Conservation (phyloP, 2,797 vertebrate species). For the Labroides dimidiatus region DNA sequence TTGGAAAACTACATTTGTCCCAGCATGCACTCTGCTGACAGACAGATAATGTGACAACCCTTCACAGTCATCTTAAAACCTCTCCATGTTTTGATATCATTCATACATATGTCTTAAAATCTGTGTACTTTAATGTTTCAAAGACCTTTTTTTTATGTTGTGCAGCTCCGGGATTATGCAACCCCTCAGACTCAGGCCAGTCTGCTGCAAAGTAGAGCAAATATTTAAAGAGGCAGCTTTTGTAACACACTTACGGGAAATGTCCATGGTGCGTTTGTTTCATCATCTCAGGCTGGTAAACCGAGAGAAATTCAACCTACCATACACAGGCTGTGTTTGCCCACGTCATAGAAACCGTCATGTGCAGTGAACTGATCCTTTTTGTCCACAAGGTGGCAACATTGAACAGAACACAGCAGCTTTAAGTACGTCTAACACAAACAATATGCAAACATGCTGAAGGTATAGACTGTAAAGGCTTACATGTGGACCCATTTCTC, state of each 20-base stretch:
- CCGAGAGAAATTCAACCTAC: background rate
- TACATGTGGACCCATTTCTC: background rate
- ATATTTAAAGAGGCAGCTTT: slow-evolving; percentile 64
- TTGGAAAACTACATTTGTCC: no score
- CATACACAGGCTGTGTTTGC: no score
- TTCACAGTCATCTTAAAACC: no score
- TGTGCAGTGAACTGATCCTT: background rate
- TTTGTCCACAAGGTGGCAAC: slow-evolving; percentile 70
- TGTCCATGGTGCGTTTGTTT: slow-evolving; percentile 14
- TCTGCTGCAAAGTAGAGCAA: slow-evolving; percentile 50
- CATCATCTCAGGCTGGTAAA: slow-evolving; percentile 5
- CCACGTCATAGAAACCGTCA: background rate
- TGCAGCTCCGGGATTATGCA: slow-evolving; percentile 42
- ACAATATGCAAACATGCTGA: background rate
- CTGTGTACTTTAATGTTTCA: background rate
- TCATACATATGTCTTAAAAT: no score
- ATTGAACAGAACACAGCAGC: slow-evolving; percentile 24
- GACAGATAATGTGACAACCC: no score
- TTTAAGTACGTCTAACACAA: background rate
- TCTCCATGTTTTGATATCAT: no score
- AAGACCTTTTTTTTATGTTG: background rate
- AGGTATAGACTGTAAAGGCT: background rate
- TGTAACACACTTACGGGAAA: slow-evolving; percentile 16
- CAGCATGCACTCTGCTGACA: no score
- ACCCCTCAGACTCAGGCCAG: slow-evolving; percentile 1